A percentile compares a stretch with the other conserved stretches of the same genome.
phyloP scores from a whole-genome alignment of 2,888 invertebrate species.

The Drosophila anceps region DNA sequence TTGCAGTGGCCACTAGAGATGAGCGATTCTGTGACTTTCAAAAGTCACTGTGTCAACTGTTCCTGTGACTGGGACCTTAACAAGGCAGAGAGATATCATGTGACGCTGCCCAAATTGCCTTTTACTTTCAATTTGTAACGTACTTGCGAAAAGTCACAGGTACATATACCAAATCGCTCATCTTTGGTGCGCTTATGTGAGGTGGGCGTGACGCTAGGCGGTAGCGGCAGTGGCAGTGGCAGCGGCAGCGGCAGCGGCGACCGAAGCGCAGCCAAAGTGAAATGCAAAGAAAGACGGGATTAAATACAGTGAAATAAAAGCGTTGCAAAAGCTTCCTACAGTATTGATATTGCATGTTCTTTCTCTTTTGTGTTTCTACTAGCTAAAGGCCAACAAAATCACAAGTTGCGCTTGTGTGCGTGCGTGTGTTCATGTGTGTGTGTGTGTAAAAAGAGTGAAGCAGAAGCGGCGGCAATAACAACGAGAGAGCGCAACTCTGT shows the following conservation, averaged over 20 bases:
- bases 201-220: conserved; percentile 52
- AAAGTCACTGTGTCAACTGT: conserved; percentile 39
- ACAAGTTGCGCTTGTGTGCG: conserved; percentile 31
- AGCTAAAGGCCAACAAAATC: conserved; percentile 52
- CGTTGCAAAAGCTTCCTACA: conserved; percentile 18
- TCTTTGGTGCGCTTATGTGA: conserved; percentile 49
- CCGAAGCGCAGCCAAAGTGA: conserved; percentile 54
- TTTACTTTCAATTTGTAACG: conserved; percentile 25
- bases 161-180: conserved; percentile 30
- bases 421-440: conserved; percentile 24
- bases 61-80: conserved; percentile 21
- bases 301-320: conserved; percentile 50
- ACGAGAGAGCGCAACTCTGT: conserved; percentile 44
- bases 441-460: conserved; percentile 32
- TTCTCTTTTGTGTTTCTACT: conserved; percentile 49
- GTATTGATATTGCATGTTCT: conserved; percentile 49
- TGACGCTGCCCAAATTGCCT: conserved; percentile 1
- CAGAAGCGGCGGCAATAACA: conserved; percentile 39
- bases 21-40: conserved; percentile 43
- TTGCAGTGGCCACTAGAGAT: conserved; percentile 41
- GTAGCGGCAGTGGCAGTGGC: conserved; percentile 12
- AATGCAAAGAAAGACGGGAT: conserved; percentile 50
- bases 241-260: conserved; percentile 10
- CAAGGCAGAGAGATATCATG: not conserved
- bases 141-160: conserved; percentile 38